Conservation (phyloP, 2,888 invertebrate genomes). For the Polymixis lichenea region DNA sequence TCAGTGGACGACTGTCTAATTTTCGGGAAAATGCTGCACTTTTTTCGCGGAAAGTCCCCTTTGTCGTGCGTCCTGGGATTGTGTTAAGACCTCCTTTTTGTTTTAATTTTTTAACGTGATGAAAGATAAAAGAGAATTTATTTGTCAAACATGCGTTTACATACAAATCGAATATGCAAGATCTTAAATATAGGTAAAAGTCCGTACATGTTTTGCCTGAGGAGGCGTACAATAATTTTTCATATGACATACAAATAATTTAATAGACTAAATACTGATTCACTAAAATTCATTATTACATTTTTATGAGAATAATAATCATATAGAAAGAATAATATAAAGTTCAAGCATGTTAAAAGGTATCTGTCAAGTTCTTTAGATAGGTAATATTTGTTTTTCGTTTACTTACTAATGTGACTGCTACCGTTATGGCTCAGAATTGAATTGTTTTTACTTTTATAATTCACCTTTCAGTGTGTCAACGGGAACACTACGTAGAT, state of each 20-base stretch:
- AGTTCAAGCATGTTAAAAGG: too few species aligned
- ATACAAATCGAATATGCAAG: too few species aligned
- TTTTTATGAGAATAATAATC: too few species aligned
- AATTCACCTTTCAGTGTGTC: background rate
- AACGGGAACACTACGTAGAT: background rate
- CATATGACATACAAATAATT: too few species aligned
- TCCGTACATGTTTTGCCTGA: too few species aligned
- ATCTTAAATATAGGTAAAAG: too few species aligned
- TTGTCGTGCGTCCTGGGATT: constrained; percentile 13
- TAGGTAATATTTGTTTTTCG: constrained; percentile 44
- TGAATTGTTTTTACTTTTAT: constrained; percentile 18
- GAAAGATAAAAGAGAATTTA: too few species aligned
- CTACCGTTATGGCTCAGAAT: constrained; percentile 9
- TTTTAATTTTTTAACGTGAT: background rate
- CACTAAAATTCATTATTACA: too few species aligned
- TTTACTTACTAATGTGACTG: constrained; percentile 35
- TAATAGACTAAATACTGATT: too few species aligned
- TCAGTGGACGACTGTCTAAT: constrained; percentile 26
- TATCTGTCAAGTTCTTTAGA: constrained; percentile 33
- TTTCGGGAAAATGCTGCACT: constrained; percentile 26
- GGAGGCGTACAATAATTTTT: too few species aligned
- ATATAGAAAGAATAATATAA: too few species aligned
- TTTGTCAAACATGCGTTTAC: too few species aligned
- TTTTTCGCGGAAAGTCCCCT: constrained; percentile 13
- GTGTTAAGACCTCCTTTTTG: background rate